phyloP scores from a whole-genome alignment of 1,140 invertebrate species.

The Zaprionus tsacasi region DNA sequence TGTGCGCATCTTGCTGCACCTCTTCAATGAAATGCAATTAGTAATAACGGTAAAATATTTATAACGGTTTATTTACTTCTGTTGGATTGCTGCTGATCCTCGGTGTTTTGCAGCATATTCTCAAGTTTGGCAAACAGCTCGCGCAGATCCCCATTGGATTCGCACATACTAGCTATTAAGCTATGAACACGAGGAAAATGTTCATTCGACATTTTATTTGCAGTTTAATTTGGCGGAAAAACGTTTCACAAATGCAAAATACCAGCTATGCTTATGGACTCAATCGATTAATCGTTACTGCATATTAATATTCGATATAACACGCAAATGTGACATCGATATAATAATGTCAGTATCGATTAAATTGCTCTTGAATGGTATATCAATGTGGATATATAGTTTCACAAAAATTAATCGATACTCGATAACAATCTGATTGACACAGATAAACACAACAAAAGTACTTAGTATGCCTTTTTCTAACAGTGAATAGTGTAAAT shows the following conservation, averaged over 20 bases:
- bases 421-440: conserved; percentile 30
- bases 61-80: conserved; percentile 14
- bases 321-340: neutral
- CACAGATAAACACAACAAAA: conserved; percentile 42
- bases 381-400: conserved; percentile 14
- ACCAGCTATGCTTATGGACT: neutral
- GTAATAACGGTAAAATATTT: neutral
- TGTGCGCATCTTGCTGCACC: conserved; percentile 1
- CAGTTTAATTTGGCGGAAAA: neutral
- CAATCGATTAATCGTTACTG: neutral
- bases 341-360: neutral
- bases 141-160: neutral
- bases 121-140: conserved; percentile 2
- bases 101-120: neutral
- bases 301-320: neutral
- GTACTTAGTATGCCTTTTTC: conserved; percentile 34
- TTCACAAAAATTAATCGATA: conserved; percentile 6
- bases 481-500: conserved; percentile 28
- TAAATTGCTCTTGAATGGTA: neutral
- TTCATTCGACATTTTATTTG: neutral
- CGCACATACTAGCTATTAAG: conserved; percentile 4
- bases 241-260: neutral
- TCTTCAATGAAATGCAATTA: conserved; percentile 1
- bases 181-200: neutral
- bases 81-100: neutral